phyloP scores from a whole-genome alignment of 2,888 invertebrate genomes.

The Microctonus hyperodae region DNA sequence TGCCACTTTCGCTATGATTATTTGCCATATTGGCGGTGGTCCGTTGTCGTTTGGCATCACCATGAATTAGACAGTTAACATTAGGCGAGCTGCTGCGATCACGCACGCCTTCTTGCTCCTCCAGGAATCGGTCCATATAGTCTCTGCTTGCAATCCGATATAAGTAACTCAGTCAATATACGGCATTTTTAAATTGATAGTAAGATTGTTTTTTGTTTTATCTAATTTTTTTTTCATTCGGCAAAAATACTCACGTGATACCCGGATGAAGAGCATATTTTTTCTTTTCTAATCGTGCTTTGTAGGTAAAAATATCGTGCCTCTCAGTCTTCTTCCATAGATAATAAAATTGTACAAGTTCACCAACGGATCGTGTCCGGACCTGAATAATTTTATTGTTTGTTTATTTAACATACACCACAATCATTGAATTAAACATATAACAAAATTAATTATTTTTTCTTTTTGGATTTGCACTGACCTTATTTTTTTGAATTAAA shows the following conservation, averaged over 20 bases:
- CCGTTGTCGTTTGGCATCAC: constrained; percentile 58
- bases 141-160: constrained; percentile 66
- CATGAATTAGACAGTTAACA: constrained; percentile 64
- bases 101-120: constrained; percentile 79
- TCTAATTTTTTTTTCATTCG: not conserved
- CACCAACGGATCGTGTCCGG: constrained; percentile 92
- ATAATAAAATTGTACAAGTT: constrained; percentile 95
- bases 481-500: constrained; percentile 91
- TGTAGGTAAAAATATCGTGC: constrained; percentile 91
- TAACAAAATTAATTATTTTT: constrained; percentile 2
- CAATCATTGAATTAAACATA: not conserved
- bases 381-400: constrained; percentile 70
- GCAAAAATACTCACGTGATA: constrained; percentile 72
- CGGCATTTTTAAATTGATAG: constrained; percentile 15
- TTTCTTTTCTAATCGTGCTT: constrained; percentile 88
- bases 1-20: constrained; percentile 49
- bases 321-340: constrained; percentile 99
- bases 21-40: constrained; percentile 45
- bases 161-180: constrained; percentile 36
- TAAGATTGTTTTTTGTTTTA: no score
- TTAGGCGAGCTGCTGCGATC: constrained; percentile 78
- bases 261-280: constrained; percentile 92
- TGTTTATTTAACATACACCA: not conserved
- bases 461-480: constrained; percentile 47
- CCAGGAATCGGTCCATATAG: constrained; percentile 91